A percentile compares a stretch with the other conserved stretches of the same genome.
These are phyloP conservation scores for Tetrax tetrax DNA, from an alignment of 2,113 vertebrate genomes.

Conservation along the genomic window DNA sequence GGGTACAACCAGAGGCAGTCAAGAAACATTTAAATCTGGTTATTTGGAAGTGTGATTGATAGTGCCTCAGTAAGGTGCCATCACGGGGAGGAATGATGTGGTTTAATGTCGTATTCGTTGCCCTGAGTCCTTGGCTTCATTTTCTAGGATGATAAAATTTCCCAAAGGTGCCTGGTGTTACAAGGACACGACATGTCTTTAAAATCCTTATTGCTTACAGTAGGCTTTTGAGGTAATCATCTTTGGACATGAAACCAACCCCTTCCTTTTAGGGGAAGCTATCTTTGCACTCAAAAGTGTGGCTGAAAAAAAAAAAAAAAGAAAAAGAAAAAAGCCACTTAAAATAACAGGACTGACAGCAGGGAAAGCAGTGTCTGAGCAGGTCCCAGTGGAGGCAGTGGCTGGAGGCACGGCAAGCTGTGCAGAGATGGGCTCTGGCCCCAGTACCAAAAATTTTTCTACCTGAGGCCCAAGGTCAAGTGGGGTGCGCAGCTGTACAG, in stretches of 20 bases:
- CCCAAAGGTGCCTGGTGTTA: background rate
- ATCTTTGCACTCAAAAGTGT: background rate
- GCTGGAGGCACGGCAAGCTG: background rate
- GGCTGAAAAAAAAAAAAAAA: background rate
- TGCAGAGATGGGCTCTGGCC: background rate
- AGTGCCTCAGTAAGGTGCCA: background rate
- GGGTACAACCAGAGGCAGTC: background rate
- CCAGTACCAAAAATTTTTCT: background rate
- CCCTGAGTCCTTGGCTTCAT: background rate
- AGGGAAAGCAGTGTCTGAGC: background rate
- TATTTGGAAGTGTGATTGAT: background rate
- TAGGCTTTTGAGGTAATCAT: background rate
- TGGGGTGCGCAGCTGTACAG: background rate
- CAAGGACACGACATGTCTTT: background rate
- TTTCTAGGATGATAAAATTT: background rate
- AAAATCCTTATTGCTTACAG: background rate
- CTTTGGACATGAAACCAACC: background rate
- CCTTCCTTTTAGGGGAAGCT: background rate
- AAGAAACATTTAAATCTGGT: background rate
- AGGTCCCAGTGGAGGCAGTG: too few relatives aligned
- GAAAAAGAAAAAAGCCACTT: background rate
- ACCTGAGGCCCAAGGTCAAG: background rate
- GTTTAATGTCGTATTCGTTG: background rate
- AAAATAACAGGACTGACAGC: background rate
- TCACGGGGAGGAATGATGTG: background rate